Evolutionary conservation across 1,140 invertebrate species (phyloP).

Genomic region (Zaprionus vittiger): DNA sequence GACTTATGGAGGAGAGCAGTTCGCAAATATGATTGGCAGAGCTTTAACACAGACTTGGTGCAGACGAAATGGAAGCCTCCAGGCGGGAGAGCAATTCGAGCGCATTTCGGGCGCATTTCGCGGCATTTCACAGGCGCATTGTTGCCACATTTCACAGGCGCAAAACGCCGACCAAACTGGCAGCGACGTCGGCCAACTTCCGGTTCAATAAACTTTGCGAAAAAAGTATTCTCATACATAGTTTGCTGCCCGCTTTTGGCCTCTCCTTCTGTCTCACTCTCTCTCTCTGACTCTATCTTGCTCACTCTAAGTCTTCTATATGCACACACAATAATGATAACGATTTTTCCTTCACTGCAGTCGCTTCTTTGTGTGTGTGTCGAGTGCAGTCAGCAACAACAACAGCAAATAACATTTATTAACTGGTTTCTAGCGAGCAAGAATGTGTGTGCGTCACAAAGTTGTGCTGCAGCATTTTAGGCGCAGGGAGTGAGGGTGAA

Average conservation of each 20-base stretch:
- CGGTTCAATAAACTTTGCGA: constrained; percentile 79
- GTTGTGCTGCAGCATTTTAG: constrained; percentile 5
- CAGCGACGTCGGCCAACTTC: constrained; percentile 59
- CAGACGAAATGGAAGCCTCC: constrained; percentile 29
- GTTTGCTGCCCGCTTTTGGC: constrained; percentile 42
- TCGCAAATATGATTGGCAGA: constrained; percentile 44
- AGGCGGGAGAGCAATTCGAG: background rate
- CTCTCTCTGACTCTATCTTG: background rate
- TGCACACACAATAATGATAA: constrained; percentile 61
- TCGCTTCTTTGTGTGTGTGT: constrained; percentile 29
- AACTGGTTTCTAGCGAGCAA: constrained; percentile 46
- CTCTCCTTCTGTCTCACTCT: background rate
- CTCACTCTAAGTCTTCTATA: constrained; percentile 4
- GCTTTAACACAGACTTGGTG: constrained; percentile 38
- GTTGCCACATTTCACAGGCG: constrained; percentile 68
- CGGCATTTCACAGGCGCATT: constrained; percentile 33
- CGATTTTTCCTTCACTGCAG: constrained; percentile 64
- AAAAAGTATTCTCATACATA: constrained; percentile 65
- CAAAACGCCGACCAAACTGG: constrained; percentile 5
- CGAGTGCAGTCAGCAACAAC: constrained; percentile 32
- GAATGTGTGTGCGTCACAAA: constrained; percentile 15
- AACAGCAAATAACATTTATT: constrained; percentile 65
- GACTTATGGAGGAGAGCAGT: background rate
- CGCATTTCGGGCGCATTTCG: constrained; percentile 18
- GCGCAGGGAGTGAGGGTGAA: background rate